A percentile compares a stretch with the other conserved stretches of the same genome.
These are phyloP conservation scores for Busseola fusca DNA, from an alignment of 2,888 invertebrate genomes.

Conservation along the genomic window DNA sequence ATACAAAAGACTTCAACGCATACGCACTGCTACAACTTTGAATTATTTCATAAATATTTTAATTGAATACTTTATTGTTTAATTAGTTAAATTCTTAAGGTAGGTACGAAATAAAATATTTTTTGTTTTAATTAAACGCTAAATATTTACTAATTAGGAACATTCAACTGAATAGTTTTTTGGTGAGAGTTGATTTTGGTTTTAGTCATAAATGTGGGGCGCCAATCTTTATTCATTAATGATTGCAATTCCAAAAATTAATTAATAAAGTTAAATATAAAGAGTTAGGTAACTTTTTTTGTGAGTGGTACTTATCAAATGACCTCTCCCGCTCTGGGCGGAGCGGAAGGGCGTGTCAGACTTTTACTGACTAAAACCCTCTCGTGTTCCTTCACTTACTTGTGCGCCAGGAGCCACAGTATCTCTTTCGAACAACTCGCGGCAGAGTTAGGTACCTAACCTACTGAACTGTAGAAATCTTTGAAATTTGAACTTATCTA, in stretches of 20 bases:
- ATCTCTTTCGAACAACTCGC: no score
- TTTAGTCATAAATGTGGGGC: neutral
- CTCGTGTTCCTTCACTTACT: no score
- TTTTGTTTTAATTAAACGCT: conserved; percentile 9
- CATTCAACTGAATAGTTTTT: conserved; percentile 25
- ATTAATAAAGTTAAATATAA: neutral
- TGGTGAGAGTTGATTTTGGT: conserved; percentile 12
- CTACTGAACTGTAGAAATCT: neutral
- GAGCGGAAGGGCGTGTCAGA: no score
- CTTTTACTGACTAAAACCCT: no score
- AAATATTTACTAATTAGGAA: conserved; percentile 28
- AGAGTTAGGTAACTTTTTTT: neutral
- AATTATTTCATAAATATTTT: conserved; percentile 2
- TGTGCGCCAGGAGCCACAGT: no score
- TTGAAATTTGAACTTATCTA: neutral
- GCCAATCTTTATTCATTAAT: neutral
- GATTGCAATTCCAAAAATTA: neutral
- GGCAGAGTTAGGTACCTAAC: neutral
- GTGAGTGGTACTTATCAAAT: no score
- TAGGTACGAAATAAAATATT: neutral
- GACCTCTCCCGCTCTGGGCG: no score
- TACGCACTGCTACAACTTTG: neutral
- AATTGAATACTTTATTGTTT: conserved; percentile 22
- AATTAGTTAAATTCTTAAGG: conserved; percentile 5
- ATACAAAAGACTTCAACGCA: conserved; percentile 68